Evolutionary conservation across 1,140 invertebrate species (phyloP).

Genomic region (Manduca sexta): DNA sequence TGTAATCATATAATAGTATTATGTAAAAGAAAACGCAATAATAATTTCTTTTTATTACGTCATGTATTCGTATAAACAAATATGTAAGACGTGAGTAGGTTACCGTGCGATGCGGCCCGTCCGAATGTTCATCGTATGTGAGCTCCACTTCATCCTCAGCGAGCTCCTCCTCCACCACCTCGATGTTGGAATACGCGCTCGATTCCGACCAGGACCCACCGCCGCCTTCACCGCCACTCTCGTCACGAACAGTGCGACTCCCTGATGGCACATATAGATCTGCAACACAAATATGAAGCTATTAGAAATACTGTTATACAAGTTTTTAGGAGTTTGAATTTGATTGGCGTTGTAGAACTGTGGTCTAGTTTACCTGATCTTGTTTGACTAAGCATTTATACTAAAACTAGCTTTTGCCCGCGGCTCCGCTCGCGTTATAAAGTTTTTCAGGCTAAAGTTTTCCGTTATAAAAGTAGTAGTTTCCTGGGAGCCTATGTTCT

Average conservation of each 20-base stretch:
- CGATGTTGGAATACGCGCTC: constrained; percentile 16
- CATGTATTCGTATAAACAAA: too few relatives aligned
- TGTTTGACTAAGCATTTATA: not conserved
- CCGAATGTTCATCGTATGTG: constrained; percentile 22
- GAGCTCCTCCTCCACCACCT: constrained; percentile 34
- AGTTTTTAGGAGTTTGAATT: not conserved
- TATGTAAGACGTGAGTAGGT: not conserved
- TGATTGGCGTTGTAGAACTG: not conserved
- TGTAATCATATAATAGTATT: too few relatives aligned
- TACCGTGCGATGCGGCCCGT: not conserved
- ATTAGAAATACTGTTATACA: not conserved
- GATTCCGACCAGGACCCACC: not conserved
- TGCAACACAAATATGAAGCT: not conserved
- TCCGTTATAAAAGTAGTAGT: not conserved
- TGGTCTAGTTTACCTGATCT: not conserved
- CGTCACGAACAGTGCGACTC: not conserved
- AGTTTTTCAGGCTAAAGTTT: too few relatives aligned
- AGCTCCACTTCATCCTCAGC: constrained; percentile 36
- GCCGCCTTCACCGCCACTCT: constrained; percentile 8
- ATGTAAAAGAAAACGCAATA: too few relatives aligned
- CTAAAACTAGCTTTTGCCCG: too few relatives aligned
- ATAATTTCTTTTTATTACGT: too few relatives aligned
- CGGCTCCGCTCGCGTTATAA: too few relatives aligned
- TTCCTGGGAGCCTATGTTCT: not conserved
- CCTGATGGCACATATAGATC: not conserved